These are phyloP conservation scores for Elephas maximus DNA, from an alignment of 2,113 vertebrate species.

Conservation along the genomic window DNA sequence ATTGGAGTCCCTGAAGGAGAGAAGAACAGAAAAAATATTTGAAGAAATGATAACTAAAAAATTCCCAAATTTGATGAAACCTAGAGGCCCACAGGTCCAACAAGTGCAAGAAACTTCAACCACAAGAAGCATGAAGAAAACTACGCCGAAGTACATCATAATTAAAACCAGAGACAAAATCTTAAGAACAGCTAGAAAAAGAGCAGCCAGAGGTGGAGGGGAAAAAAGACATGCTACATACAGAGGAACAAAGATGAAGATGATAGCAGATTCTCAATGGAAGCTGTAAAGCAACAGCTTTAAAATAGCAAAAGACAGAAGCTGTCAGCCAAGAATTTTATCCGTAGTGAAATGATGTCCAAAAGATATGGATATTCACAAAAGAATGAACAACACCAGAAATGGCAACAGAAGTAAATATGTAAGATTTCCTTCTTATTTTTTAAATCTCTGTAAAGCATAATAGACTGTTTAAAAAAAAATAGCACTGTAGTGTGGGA, in stretches of 20 bases:
- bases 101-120: neutral
- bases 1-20: neutral
- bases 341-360: neutral
- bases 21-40: neutral
- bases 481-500: neutral
- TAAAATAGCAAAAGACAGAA: neutral
- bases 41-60: neutral
- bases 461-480: slow-evolving; percentile 29
- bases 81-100: neutral
- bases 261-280: neutral
- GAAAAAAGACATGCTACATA: neutral
- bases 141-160: neutral
- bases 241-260: neutral
- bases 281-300: neutral
- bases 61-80: neutral
- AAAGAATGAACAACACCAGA: slow-evolving; percentile 9
- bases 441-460: slow-evolving; percentile 55
- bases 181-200: neutral
- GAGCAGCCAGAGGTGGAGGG: neutral
- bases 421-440: neutral
- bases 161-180: neutral
- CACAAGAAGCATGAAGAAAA: slow-evolving; percentile 32
- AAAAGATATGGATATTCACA: neutral
- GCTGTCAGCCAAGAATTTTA: neutral
- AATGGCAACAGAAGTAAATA: neutral